Percentiles rank a stretch among this genome's conserved stretches.
Evolutionary conservation across 2,888 invertebrate genomes (phyloP).

Genomic region (Agrilus biguttatus): DNA sequence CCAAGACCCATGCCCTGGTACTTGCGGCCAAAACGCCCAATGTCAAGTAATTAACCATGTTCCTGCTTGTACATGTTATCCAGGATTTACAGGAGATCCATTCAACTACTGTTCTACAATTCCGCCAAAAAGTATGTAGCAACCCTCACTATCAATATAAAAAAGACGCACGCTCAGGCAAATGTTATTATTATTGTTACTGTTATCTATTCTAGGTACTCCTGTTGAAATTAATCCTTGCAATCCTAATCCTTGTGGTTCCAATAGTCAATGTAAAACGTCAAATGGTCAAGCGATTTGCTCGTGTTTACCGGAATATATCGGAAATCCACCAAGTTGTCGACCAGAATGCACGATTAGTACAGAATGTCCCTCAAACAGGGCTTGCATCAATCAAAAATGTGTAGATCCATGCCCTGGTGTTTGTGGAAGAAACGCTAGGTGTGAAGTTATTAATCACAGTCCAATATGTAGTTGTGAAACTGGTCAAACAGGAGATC

Average conservation of each 20-base stretch:
- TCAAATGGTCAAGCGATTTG: constrained; percentile 47
- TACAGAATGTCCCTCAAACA: constrained; percentile 33
- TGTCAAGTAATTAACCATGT: constrained; percentile 61
- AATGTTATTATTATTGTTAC: neutral
- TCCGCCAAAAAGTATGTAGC: constrained; percentile 32
- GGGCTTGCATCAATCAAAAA: constrained; percentile 36
- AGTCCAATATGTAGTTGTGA: constrained; percentile 48
- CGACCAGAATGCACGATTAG: constrained; percentile 36
- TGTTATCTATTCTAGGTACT: constrained; percentile 11
- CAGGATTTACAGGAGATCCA: constrained; percentile 64
- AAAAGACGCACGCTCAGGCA: neutral
- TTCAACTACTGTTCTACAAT: constrained; percentile 44
- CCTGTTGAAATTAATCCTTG: constrained; percentile 40
- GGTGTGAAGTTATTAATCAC: constrained; percentile 39
- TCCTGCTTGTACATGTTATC: constrained; percentile 53
- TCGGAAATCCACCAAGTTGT: constrained; percentile 40
- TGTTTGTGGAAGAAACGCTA: constrained; percentile 37
- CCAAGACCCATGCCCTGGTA: constrained; percentile 63
- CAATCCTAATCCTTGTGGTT: constrained; percentile 51
- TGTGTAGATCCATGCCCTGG: constrained; percentile 41
- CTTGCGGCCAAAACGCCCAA: constrained; percentile 57
- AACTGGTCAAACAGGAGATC: constrained; percentile 50
- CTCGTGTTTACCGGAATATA: constrained; percentile 32
- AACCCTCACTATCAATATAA: neutral
- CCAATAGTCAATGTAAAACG: constrained; percentile 32